Base-by-base conservation (phyloP, 1,140 invertebrate genomes). In the Chironomus striatipennis region DNA sequence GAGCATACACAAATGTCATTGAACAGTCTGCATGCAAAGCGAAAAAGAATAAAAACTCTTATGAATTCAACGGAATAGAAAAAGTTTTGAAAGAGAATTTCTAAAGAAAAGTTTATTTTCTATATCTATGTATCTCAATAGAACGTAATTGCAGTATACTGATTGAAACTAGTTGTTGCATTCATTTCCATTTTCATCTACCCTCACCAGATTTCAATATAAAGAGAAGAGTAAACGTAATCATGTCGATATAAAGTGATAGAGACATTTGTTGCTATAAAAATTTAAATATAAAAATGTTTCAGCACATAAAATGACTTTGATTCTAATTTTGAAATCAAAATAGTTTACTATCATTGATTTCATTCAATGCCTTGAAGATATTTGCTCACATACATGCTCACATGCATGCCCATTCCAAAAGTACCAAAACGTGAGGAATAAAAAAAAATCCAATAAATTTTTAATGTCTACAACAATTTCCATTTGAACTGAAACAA, bases 401-500 rank as follows among this genome's bases (percentile, higher is more conserved):
- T 57, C n/a, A 5, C 47, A 57, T 57, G 47, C 24, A 34, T 34
- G 24, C 24, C 24, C 24, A 34, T 34, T 34, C 47, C 47, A 57
- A 57, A 15, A 57, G 12, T n/a, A 57, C 12, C 12, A 57, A 57
- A 15, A 57, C 47, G 47, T 57, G 47, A 70, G 65, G 65, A 70
- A 70, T 18, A 21, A 70, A 70, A 18, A n/a, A 67, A 70, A 20
- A 70, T 70, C 65, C 7, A 70, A 70, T 70, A 70, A 70, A 70
- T 70, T 70, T 70, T 20, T 70, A 70, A 70, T 70, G 20, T 70
- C 65, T 70, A 18, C 6, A 70, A 70, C 65, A 18, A 70, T 70
- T 20, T 70, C 47, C 47, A 57, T 70, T 70, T 17, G 65, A 17
- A 67, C 9, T 5, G 43, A 57, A 57, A 57, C n/a, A 57, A 57